A percentile compares a stretch with the other conserved stretches of the same genome.
These are phyloP conservation scores for Caenorhabditis virilis DNA, from an alignment of 2,888 invertebrate genomes.

Conservation along the genomic window DNA sequence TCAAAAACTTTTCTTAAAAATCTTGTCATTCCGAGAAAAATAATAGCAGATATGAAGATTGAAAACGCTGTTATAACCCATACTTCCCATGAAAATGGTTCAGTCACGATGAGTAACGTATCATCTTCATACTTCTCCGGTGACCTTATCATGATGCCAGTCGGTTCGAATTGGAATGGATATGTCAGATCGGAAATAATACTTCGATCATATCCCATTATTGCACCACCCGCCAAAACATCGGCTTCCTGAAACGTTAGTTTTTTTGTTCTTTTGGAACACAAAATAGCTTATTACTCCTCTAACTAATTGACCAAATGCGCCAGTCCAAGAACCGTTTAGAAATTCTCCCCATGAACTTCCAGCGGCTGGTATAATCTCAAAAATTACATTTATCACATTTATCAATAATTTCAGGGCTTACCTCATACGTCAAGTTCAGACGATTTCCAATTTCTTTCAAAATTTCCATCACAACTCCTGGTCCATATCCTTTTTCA, in stretches of 20 bases:
- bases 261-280: not conserved
- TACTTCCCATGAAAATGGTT: conserved; percentile 65
- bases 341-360: conserved; percentile 46
- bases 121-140: conserved; percentile 58
- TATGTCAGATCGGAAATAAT: conserved; percentile 66
- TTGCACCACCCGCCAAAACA: conserved; percentile 63
- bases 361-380: conserved; percentile 32
- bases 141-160: conserved; percentile 53
- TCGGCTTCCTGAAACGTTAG: conserved; percentile 53
- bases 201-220: conserved; percentile 58
- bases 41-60: conserved; percentile 52
- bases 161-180: conserved; percentile 58
- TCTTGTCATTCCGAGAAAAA: conserved; percentile 46
- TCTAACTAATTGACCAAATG: conserved; percentile 51
- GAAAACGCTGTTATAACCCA: conserved; percentile 53
- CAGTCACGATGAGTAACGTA: conserved; percentile 57
- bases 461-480: conserved; percentile 64
- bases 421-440: conserved; percentile 58
- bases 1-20: conserved; percentile 26
- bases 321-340: conserved; percentile 61
- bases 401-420: not conserved
- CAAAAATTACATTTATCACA: too few species aligned
- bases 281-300: conserved; percentile 36
- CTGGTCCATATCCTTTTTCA: conserved; percentile 61
- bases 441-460: conserved; percentile 53